phyloP scores from a whole-genome alignment of 1,140 invertebrate genomes.

The Hypsibius dujardini region DNA sequence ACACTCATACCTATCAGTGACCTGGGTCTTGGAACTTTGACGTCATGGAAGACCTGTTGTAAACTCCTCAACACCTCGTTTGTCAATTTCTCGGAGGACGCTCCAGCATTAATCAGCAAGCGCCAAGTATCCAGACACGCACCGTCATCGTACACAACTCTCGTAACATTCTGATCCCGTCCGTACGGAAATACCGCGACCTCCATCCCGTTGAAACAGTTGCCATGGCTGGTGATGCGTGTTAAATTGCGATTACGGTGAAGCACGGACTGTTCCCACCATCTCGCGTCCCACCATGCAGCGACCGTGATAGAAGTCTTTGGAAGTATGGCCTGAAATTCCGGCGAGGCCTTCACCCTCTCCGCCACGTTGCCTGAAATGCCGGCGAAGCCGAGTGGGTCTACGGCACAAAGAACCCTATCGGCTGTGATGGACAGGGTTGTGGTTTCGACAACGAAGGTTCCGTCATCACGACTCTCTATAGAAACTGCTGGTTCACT shows the following conservation, averaged over 20 bases:
- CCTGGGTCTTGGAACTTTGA: too few relatives aligned
- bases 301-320: not conserved
- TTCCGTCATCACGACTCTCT: not conserved
- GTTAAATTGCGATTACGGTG: not conserved
- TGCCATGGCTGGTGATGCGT: not conserved
- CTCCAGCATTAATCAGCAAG: constrained; percentile 19
- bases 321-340: not conserved
- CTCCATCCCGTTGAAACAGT: not conserved
- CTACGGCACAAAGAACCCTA: not conserved
- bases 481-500: not conserved
- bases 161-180: not conserved
- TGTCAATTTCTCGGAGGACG: too few relatives aligned
- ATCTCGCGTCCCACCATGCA: not conserved
- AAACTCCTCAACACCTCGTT: too few relatives aligned
- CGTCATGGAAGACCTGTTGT: too few relatives aligned
- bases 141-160: not conserved
- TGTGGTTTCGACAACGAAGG: not conserved
- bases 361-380: constrained; percentile 1
- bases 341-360: not conserved
- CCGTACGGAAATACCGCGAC: not conserved
- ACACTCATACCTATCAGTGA: too few relatives aligned
- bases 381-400: not conserved
- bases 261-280: not conserved
- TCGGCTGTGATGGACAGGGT: not conserved
- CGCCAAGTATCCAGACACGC: not conserved